phyloP scores from a whole-genome alignment of 2,888 invertebrate genomes.

The Dioctria linearis region DNA sequence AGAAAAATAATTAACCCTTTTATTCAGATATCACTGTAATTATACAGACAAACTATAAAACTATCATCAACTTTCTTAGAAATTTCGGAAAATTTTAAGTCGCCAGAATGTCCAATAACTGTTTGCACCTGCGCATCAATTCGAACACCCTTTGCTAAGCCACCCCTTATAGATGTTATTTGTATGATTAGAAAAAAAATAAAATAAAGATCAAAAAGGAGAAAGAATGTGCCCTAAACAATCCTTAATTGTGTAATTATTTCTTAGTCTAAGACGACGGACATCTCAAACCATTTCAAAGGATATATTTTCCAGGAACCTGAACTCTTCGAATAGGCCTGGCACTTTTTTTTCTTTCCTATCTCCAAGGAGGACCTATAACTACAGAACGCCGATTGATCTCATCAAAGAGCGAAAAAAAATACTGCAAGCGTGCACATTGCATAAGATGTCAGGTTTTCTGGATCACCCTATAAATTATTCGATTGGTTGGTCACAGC shows the following conservation, averaged over 20 bases:
- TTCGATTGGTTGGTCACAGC: constrained; percentile 1
- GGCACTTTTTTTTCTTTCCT: constrained; percentile 19
- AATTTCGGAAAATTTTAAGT: neutral
- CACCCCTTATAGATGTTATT: constrained; percentile 23
- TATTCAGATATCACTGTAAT: neutral
- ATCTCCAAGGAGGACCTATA: neutral
- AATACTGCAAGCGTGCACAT: constrained; percentile 14
- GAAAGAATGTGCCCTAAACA: constrained; percentile 28
- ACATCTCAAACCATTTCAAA: neutral
- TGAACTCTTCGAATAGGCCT: constrained; percentile 8
- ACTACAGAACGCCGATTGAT: neutral
- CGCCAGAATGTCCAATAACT: constrained; percentile 29
- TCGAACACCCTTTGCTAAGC: constrained; percentile 24
- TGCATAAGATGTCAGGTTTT: constrained; percentile 40
- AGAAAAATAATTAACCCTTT: neutral
- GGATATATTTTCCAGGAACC: constrained; percentile 29
- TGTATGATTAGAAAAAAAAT: constrained; percentile 30
- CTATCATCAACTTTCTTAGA: neutral
- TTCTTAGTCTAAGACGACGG: constrained; percentile 2
- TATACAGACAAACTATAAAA: no score
- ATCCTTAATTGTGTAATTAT: constrained; percentile 48
- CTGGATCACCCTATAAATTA: constrained; percentile 25
- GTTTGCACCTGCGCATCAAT: constrained; percentile 28
- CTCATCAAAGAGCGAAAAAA: neutral
- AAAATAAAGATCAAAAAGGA: constrained; percentile 18